These are phyloP conservation scores for Metacarcinus magister DNA, from an alignment of 2,888 invertebrate genomes.

Conservation along the genomic window DNA sequence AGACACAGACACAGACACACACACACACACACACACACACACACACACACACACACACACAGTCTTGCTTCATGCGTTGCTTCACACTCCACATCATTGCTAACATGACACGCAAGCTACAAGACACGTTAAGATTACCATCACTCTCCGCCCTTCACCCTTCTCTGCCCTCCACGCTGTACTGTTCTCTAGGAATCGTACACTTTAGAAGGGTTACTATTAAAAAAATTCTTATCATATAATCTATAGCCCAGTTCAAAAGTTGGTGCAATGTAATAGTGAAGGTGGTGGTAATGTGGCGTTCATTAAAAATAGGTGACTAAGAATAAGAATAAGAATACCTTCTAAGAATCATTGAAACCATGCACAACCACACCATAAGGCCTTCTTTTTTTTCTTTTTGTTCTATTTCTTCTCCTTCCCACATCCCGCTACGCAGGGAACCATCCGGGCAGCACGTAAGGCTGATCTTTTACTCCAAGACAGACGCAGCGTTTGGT, in stretches of 20 bases:
- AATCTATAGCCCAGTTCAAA: too few species aligned
- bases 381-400: background rate
- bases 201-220: too few species aligned
- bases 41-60: background rate
- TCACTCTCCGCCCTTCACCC: background rate
- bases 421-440: background rate
- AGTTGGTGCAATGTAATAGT: too few species aligned
- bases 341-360: too few species aligned
- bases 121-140: background rate
- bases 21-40: constrained; percentile 55
- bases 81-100: background rate
- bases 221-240: too few species aligned
- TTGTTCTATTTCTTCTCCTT: too few species aligned
- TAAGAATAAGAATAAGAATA: too few species aligned
- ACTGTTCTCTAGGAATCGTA: too few species aligned
- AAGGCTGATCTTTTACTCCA: background rate
- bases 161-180: background rate
- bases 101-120: background rate
- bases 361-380: background rate
- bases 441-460: too few species aligned
- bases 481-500: background rate
- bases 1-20: constrained; percentile 10
- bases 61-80: background rate
- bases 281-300: too few species aligned
- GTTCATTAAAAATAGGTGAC: background rate